A percentile compares a stretch with the other conserved stretches of the same genome.
Conservation (phyloP, 2,797 vertebrate genomes). For the Halcyon leucocephala region DNA sequence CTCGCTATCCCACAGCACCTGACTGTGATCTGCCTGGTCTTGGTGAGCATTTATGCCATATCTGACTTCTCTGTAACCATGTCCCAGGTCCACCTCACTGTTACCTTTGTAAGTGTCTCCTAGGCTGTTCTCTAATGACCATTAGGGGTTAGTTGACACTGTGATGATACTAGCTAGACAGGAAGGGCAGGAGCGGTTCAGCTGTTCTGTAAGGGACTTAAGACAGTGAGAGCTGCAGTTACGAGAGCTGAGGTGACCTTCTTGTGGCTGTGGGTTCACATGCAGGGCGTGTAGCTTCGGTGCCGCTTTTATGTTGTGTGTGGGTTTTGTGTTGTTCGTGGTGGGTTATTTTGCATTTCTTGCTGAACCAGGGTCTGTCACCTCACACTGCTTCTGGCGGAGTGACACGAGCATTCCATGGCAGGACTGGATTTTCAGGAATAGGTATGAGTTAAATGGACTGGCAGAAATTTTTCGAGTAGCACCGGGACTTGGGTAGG, state of each 20-base stretch:
- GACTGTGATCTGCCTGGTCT: not conserved
- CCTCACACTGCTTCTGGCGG: not conserved
- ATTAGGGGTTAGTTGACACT: not conserved
- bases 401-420: not conserved
- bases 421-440: not conserved
- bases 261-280: fast-evolving
- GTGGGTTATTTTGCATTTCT: not conserved
- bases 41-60: not conserved
- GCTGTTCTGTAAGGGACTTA: not conserved
- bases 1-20: not conserved
- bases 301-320: not conserved
- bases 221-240: not conserved
- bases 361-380: not conserved
- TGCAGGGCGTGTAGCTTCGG: not conserved
- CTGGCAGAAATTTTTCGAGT: not conserved
- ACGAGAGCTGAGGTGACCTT: not conserved
- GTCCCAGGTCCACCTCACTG: too few species aligned
- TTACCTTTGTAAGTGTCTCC: not conserved
- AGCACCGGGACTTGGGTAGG: not conserved
- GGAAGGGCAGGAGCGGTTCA: not conserved
- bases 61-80: not conserved
- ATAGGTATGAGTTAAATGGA: not conserved
- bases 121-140: not conserved
- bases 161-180: not conserved
- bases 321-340: not conserved